phyloP scores from a whole-genome alignment of 2,888 invertebrate species.

The Pardosa pseudoannulata region DNA sequence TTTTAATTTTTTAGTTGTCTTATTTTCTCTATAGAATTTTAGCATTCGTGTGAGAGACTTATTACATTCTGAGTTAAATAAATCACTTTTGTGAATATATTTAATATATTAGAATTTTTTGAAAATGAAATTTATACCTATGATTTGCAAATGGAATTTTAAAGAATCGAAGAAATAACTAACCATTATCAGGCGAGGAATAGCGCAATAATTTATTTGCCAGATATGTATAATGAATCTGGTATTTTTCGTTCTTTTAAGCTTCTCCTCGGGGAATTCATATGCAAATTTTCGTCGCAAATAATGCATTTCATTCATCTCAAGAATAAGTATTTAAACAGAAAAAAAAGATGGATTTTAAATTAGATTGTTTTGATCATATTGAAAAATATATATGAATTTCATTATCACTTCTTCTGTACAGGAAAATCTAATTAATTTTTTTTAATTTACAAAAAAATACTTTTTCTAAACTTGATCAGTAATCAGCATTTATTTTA shows the following conservation, averaged over 20 bases:
- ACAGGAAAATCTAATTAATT: too few species aligned
- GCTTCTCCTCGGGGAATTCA: not conserved
- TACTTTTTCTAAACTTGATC: too few species aligned
- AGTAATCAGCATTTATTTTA: too few species aligned
- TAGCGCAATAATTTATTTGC: not conserved
- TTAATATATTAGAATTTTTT: not conserved
- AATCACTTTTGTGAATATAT: not conserved
- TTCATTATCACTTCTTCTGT: too few species aligned
- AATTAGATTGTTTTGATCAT: too few species aligned
- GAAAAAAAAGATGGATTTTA: too few species aligned
- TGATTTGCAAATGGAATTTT: not conserved
- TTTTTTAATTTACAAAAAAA: too few species aligned
- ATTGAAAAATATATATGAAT: too few species aligned
- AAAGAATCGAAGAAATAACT: not conserved
- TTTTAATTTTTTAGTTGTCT: not conserved
- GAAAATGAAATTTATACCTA: not conserved
- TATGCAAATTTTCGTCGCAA: not conserved
- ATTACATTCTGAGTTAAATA: not conserved
- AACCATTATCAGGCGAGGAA: not conserved
- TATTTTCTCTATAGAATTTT: not conserved
- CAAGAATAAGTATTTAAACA: too few species aligned
- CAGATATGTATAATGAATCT: not conserved
- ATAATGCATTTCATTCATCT: too few species aligned
- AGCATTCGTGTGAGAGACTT: not conserved
- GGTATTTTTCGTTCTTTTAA: not conserved